Evolutionary conservation across 53 echinoderm and acorn worm species (phyloP), one percentile per base, ranked within the genome.

Genomic region (Astropecten irregularis): DNA sequence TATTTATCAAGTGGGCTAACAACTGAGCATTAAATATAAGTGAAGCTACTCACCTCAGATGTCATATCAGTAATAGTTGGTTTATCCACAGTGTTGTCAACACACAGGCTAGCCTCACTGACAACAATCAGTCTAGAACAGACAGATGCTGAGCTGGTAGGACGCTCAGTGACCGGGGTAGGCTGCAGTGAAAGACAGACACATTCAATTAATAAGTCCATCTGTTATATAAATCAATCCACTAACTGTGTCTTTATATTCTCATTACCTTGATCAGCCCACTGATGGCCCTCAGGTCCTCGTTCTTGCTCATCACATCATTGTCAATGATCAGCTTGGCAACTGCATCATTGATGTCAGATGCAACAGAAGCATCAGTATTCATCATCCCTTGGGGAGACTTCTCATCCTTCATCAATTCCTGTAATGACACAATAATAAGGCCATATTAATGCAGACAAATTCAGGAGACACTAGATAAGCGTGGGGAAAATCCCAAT

Each of bases 141-240:
- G 53, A 35, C 40, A 19, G 56, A 57, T 39, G 74, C 57, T 27
- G 74, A 74, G 74, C 74, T 56, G 57, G 39, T 74, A 57, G 74
- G 74, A 74, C 73, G 16, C 57, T 73, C 57, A 38, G 6, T 18
- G 74, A 57, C 58, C 56, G 11, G 39, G 26, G 74, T 34, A 74
- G 74, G 38, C 74, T 74, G 57, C 9, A 23, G 34, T 20, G 7
- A 53, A 11, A 53, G 32, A 42, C 6, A 11, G 42, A 42, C 6
- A 42, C 6, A 42, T 8, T 11, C 6, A 42, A 42, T 42, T 42
- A 42, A 42, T 6, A 42, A 42, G 42, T 42, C n/a, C n/a, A n/a
- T n/a, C n/a, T n/a, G n/a, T n/a, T n/a, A n/a, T n/a, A n/a, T n/a
- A n/a, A n/a, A n/a, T n/a, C n/a, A n/a, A n/a, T n/a, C n/a, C n/a